Conservation (phyloP, 2,797 vertebrate species). For the Sciurus vulgaris region DNA sequence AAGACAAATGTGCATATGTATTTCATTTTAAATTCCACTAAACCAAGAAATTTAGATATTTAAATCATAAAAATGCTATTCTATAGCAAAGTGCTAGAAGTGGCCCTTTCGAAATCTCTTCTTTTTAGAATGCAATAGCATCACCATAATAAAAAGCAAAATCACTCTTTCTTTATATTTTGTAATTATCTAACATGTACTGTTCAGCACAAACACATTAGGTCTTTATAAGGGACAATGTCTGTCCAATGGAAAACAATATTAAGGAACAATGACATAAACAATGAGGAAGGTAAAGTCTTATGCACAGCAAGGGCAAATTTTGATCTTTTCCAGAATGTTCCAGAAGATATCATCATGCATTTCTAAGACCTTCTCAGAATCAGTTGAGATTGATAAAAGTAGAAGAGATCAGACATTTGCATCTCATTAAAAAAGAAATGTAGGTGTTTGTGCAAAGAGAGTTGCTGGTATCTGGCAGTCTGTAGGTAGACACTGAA, state of each 20-base stretch:
- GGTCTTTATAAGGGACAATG: background rate
- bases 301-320: background rate
- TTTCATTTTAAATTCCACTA: slow-evolving; percentile 64
- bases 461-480: background rate
- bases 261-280: background rate
- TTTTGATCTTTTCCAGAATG: slow-evolving; percentile 27
- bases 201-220: background rate
- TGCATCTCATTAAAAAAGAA: background rate
- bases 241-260: background rate
- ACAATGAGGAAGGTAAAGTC: background rate
- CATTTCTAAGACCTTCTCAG: background rate
- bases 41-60: slow-evolving; percentile 57
- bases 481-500: background rate
- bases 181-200: background rate
- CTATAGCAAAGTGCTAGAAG: background rate
- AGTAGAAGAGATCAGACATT: background rate
- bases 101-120: background rate
- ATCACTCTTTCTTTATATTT: background rate
- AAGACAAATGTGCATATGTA: slow-evolving; percentile 16
- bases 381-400: slow-evolving; percentile 36
- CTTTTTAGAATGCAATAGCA: slow-evolving; percentile 24
- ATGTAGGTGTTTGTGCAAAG: slow-evolving; percentile 55
- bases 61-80: slow-evolving; percentile 49
- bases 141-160: background rate
- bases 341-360: background rate